These are phyloP conservation scores for Gallinago solitaria DNA, from an alignment of 2,797 vertebrate genomes.

Conservation along the genomic window DNA sequence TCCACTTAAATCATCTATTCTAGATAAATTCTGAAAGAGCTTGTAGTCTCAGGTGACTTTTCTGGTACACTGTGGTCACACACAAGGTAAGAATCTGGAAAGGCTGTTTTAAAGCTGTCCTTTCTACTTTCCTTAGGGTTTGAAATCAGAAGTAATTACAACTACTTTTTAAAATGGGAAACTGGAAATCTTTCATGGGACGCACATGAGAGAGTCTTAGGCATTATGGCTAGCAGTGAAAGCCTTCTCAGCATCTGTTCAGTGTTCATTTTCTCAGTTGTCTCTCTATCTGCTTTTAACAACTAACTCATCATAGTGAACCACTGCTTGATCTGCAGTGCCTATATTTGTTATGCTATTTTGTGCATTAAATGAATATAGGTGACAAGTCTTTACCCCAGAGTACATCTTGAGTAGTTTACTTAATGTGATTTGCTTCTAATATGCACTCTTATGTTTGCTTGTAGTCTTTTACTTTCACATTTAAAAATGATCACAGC, in stretches of 20 bases:
- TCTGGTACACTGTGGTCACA: neutral
- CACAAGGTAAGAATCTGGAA: neutral
- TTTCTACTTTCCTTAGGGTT: neutral
- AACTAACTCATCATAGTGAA: neutral
- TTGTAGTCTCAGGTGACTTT: neutral
- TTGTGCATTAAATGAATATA: slow-evolving; percentile 14
- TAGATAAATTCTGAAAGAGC: neutral
- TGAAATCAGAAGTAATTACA: neutral
- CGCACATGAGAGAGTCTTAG: neutral
- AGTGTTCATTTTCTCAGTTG: neutral
- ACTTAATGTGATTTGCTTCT: slow-evolving; percentile 5
- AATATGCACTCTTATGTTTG: neutral
- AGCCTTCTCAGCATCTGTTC: neutral
- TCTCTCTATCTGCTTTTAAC: neutral
- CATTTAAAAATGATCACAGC: slow-evolving; percentile 35
- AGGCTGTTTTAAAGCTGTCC: neutral
- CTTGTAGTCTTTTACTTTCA: slow-evolving; percentile 23
- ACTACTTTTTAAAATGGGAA: neutral
- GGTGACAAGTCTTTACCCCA: slow-evolving; percentile 8
- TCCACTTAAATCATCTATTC: neutral
- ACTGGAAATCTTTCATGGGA: neutral
- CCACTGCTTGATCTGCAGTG: neutral
- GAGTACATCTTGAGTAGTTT: slow-evolving; percentile 17
- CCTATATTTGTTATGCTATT: neutral
- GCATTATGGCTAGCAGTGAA: neutral